Percentiles rank a stretch among this genome's conserved stretches.
These are phyloP conservation scores for Orthochromis malagaraziensis DNA, from an alignment of 2,113 vertebrate genomes.

Conservation along the genomic window DNA sequence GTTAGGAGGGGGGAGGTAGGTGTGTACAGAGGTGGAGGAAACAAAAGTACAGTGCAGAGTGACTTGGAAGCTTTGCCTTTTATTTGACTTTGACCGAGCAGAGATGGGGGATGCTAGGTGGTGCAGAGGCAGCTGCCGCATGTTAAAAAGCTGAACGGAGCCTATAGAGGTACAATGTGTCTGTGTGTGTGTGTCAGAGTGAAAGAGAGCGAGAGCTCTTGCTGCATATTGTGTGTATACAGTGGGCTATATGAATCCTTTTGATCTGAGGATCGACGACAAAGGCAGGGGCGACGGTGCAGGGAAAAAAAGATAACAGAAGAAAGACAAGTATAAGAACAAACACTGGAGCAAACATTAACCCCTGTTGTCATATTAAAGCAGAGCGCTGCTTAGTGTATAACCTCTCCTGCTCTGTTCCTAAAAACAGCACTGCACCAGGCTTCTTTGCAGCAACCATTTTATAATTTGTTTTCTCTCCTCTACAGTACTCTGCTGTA, in stretches of 20 bases:
- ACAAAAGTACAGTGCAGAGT: conserved; percentile 49
- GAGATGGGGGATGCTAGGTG: conserved; percentile 50
- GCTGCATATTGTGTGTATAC: conserved; percentile 21
- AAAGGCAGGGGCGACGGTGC: conserved; percentile 3
- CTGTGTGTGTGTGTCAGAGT: neutral
- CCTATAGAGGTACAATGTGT: conserved; percentile 32
- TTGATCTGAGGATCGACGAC: conserved; percentile 50
- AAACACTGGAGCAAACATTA: neutral
- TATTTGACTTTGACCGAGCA: conserved; percentile 71
- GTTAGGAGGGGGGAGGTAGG: conserved; percentile 29
- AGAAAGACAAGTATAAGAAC: neutral
- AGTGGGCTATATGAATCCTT: conserved; percentile 9
- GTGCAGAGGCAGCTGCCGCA: conserved; percentile 60
- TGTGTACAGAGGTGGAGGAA: conserved; percentile 35
- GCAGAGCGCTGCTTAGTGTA: neutral
- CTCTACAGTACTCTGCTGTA: neutral
- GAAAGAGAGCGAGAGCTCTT: neutral
- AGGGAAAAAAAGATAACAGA: neutral
- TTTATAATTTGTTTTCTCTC: neutral
- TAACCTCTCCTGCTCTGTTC: neutral
- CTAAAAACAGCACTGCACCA: neutral
- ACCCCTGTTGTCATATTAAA: neutral
- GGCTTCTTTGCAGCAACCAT: neutral
- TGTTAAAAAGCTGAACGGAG: conserved; percentile 58
- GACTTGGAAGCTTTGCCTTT: conserved; percentile 67